Percentiles rank a stretch among this genome's conserved stretches.
Conservation (phyloP, 2,113 vertebrate genomes). For the Neofelis nebulosa region DNA sequence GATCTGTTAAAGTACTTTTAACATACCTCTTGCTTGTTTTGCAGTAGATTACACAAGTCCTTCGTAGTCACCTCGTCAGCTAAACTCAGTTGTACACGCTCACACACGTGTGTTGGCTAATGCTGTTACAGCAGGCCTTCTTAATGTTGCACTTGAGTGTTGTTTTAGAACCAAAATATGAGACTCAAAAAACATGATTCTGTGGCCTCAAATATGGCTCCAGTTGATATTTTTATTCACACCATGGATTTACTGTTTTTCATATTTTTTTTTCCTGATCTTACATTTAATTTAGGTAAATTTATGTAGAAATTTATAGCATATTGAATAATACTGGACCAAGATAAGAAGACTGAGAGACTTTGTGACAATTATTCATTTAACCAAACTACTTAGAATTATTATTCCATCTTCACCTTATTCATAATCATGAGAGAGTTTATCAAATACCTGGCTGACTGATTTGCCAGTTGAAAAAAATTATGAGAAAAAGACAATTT, state of each 20-base stretch:
- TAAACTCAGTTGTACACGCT: background rate
- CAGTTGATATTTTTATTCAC: slow-evolving; percentile 1
- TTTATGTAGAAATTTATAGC: background rate
- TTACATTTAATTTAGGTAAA: background rate
- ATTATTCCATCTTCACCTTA: background rate
- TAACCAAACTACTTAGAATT: background rate
- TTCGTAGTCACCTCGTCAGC: background rate
- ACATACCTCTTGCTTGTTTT: background rate
- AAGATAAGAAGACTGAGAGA: background rate
- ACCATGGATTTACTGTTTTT: background rate
- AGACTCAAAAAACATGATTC: background rate
- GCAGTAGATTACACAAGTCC: background rate
- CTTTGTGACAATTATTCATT: background rate
- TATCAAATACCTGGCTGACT: background rate
- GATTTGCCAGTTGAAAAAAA: background rate
- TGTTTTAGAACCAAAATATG: slow-evolving; percentile 34
- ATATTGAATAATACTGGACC: background rate
- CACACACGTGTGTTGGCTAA: background rate
- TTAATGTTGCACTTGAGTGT: background rate
- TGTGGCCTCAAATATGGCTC: background rate
- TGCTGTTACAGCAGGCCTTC: background rate
- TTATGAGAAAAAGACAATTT: background rate
- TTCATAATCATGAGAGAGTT: background rate
- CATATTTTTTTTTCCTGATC: background rate
- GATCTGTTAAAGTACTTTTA: background rate